Base-by-base conservation (phyloP, 2,113 vertebrate genomes). In the Chinchilla lanigera region DNA sequence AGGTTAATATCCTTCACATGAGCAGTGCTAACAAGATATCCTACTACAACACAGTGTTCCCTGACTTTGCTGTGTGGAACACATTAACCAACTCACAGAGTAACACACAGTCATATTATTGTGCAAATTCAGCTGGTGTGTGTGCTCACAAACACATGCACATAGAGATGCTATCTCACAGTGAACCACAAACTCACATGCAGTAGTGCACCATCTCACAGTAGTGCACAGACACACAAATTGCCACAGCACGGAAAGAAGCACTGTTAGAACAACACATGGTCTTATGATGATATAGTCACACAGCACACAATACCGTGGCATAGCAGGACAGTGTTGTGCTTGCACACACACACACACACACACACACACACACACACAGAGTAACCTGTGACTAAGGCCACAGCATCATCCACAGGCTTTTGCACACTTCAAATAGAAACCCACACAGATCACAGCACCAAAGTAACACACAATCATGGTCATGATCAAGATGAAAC, bases 361-460 rank as follows among this genome's bases (percentile, higher is more conserved):
- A 47, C 80, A 35, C 0, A 22, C 5, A 38, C 47, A 65, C 56
- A 73, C 19, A 47, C 17, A 54, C 7, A 60, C 16, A 54, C 12
- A 78, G 11, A 80, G 20, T 54, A 50, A 38, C 0, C 73, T 22
- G 3, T 54, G 16, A 92, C 81, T 67, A 69, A 33, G 11, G 11
- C 20, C 58, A 73, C 1, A 44, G 50, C 28, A 90, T 33, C 44
- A n/a, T 7, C 35, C 30, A 41, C 2, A 24, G 30, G 61, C 10
- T 89, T 33, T 41, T 58, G 78, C 14, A 67, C 5, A 50, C 60
- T 81, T 44, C 30, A 52, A 50, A 89, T 94, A 71, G 71, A 95
- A 90, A 38, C 28, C 26, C 12, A 30, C 30, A 33, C 22, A 75
- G 58, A 47, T 65, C 52, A 54, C 3, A 86, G 61, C 52, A 73